A percentile compares a stretch with the other conserved stretches of the same genome.
These are phyloP conservation scores for Sesia bembeciformis DNA, from an alignment of 2,888 invertebrate genomes.

Conservation along the genomic window DNA sequence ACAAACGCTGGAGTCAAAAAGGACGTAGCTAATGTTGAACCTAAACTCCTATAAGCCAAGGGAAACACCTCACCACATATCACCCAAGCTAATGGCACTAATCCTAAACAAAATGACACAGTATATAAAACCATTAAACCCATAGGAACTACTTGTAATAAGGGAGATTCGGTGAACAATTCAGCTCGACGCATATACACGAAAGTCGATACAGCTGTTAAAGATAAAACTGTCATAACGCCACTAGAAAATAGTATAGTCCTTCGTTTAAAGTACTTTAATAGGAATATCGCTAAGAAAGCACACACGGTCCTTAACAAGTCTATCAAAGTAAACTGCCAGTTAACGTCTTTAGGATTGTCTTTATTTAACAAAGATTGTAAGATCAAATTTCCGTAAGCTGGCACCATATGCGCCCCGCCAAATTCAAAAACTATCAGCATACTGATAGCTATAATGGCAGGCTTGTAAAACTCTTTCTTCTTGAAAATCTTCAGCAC, in stretches of 20 bases:
- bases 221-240: slow-evolving; percentile 47
- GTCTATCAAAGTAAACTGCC: slow-evolving; percentile 79
- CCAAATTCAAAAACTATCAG: slow-evolving; percentile 63
- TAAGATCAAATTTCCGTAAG: slow-evolving; percentile 59
- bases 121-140: slow-evolving; percentile 53
- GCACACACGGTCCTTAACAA: slow-evolving; percentile 77
- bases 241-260: slow-evolving; percentile 60
- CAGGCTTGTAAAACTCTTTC: slow-evolving; percentile 62
- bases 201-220: slow-evolving; percentile 47
- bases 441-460: slow-evolving; percentile 62
- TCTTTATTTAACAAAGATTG: slow-evolving; percentile 50
- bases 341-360: slow-evolving; percentile 46
- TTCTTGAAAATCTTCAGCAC: slow-evolving; percentile 56
- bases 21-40: slow-evolving; percentile 58
- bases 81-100: slow-evolving; percentile 63
- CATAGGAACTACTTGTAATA: slow-evolving; percentile 50
- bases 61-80: slow-evolving; percentile 68
- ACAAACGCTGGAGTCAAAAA: slow-evolving; percentile 61
- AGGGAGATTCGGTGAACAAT: slow-evolving; percentile 36
- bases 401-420: slow-evolving; percentile 63
- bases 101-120: slow-evolving; percentile 56
- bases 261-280: slow-evolving; percentile 51
- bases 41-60: slow-evolving; percentile 59
- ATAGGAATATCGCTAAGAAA: slow-evolving; percentile 64
- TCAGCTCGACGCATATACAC: slow-evolving; percentile 51